Evolutionary conservation across 30 jellyfish, hydroid and myxozoan species (phyloP).

Genomic region (Hydractinia echinata): DNA sequence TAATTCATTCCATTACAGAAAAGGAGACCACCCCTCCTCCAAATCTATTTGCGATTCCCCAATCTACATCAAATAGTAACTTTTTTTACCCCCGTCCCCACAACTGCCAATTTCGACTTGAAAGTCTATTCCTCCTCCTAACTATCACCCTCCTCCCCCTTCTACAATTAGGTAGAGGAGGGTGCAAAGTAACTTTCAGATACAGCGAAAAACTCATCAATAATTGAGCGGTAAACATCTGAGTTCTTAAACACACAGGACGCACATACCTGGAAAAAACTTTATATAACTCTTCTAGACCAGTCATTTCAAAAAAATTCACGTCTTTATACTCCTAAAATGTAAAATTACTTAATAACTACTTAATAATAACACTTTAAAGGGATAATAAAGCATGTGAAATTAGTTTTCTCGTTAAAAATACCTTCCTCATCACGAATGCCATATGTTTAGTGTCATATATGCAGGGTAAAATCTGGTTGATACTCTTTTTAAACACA

Average conservation of each 20-base stretch:
- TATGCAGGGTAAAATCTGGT: conserved; percentile 29
- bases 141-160: no score
- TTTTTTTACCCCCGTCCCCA: no score
- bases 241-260: neutral
- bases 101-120: no score
- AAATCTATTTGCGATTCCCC: no score
- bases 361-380: neutral
- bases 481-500: conserved; percentile 43
- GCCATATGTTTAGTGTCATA: conserved; percentile 62
- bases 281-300: neutral
- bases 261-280: neutral
- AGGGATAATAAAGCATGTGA: neutral
- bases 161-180: no score
- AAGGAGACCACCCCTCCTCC: no score
- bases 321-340: neutral
- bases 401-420: neutral
- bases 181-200: no score
- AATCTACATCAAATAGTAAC: no score
- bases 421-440: conserved; percentile 39
- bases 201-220: no score
- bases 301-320: conserved; percentile 5
- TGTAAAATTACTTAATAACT: neutral
- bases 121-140: no score
- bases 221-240: no score
- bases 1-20: no score